Evolutionary conservation across 2,797 vertebrate genomes (phyloP).

Genomic region (Falco biarmicus): DNA sequence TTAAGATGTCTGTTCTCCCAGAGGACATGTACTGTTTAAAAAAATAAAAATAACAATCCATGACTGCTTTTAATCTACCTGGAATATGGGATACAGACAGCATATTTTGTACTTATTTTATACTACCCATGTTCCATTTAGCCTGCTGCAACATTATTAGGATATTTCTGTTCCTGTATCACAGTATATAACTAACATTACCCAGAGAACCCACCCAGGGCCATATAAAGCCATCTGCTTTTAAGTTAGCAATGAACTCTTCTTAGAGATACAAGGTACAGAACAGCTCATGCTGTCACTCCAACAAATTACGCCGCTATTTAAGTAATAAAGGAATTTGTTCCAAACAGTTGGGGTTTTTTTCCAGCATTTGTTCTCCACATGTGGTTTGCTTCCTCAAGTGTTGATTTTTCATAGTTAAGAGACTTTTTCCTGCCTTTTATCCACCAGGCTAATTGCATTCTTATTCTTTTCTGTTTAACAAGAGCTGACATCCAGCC

Average conservation of each 20-base stretch:
- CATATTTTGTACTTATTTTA: conserved; percentile 5
- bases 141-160: conserved; percentile 2
- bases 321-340: conserved; percentile 47
- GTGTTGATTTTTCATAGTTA: conserved; percentile 59
- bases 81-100: conserved; percentile 32
- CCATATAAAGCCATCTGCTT: conserved; percentile 32
- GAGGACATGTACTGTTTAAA: neutral
- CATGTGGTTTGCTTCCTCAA: conserved; percentile 58
- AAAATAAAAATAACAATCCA: neutral
- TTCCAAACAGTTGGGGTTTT: conserved; percentile 30
- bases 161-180: conserved; percentile 28
- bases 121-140: neutral
- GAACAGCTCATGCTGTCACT: conserved; percentile 6
- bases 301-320: conserved; percentile 11
- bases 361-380: conserved; percentile 60
- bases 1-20: conserved; percentile 45
- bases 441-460: conserved; percentile 54
- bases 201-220: conserved; percentile 5
- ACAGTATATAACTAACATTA: neutral
- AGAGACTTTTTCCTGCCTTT: conserved; percentile 50
- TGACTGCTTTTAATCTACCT: conserved; percentile 54
- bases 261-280: conserved; percentile 2
- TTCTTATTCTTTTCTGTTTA: conserved; percentile 26
- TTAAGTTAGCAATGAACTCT: neutral
- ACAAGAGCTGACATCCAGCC: conserved; percentile 33